Conservation (phyloP, 2,797 vertebrate species). For the Sebastes taczanowskii region DNA sequence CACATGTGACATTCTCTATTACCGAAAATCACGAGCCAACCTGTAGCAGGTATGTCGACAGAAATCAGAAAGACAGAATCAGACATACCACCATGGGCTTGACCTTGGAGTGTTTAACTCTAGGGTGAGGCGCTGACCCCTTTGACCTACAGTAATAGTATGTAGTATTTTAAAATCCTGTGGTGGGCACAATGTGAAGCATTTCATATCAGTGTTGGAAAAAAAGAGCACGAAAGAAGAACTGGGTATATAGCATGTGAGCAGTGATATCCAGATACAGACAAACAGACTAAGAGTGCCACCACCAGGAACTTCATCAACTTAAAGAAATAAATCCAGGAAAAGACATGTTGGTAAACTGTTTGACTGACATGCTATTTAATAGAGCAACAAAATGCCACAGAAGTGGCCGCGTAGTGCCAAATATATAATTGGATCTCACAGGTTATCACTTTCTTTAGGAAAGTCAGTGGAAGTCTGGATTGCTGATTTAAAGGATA, state of each 20-base stretch:
- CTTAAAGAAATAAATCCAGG: background rate
- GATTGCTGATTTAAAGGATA: background rate
- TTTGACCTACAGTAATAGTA: background rate
- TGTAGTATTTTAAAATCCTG: background rate
- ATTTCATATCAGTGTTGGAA: background rate
- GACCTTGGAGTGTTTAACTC: background rate
- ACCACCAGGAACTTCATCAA: background rate
- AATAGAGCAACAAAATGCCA: background rate
- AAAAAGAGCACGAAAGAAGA: background rate
- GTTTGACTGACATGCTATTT: background rate
- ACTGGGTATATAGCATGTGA: no score
- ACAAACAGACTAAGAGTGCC: conserved; percentile 1
- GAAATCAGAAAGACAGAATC: background rate
- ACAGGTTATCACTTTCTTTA: background rate
- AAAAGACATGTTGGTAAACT: background rate
- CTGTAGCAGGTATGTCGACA: background rate
- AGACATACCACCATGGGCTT: background rate
- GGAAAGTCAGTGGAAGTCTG: background rate
- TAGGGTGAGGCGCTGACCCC: background rate
- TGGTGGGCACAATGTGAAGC: background rate
- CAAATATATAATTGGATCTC: background rate
- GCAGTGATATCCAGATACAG: background rate
- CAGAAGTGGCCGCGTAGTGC: background rate
- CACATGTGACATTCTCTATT: background rate
- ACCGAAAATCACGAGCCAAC: background rate